Conservation (phyloP, 2,113 vertebrate genomes). For the Seriola aureovittata region DNA sequence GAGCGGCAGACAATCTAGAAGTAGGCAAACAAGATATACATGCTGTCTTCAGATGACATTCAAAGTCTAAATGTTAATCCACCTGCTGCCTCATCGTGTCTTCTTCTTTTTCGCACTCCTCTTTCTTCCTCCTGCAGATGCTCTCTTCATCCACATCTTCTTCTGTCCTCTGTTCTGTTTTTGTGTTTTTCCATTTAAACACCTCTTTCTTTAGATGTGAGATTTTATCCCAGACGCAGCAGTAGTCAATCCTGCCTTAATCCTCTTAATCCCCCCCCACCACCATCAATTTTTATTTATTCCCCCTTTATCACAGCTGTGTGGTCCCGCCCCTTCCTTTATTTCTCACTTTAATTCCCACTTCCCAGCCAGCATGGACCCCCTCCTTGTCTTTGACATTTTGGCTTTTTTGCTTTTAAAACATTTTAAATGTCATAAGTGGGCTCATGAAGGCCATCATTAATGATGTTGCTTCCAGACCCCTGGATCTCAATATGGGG, state of each 20-base stretch:
- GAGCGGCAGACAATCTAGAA: constrained; percentile 36
- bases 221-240: constrained; percentile 34
- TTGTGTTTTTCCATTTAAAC: constrained; percentile 26
- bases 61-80: constrained; percentile 61
- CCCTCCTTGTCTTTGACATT: constrained; percentile 73
- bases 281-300: constrained; percentile 6
- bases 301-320: constrained; percentile 37
- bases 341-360: constrained; percentile 48
- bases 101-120: constrained; percentile 12
- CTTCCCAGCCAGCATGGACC: constrained; percentile 51
- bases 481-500: constrained; percentile 66
- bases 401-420: constrained; percentile 62
- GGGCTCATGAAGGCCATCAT: constrained; percentile 59
- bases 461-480: constrained; percentile 62
- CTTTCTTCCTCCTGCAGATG: constrained; percentile 3
- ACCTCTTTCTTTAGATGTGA: constrained; percentile 30
- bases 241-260: constrained; percentile 27
- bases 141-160: not conserved
- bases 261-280: not conserved
- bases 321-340: constrained; percentile 43
- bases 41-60: constrained; percentile 28
- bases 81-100: constrained; percentile 53
- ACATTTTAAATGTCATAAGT: constrained; percentile 74
- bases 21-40: constrained; percentile 33
- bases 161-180: constrained; percentile 24